A percentile compares a stretch with the other conserved stretches of the same genome.
Conservation (phyloP, 92 coral and sea anemone genomes). For the Scolanthus callimorphus region DNA sequence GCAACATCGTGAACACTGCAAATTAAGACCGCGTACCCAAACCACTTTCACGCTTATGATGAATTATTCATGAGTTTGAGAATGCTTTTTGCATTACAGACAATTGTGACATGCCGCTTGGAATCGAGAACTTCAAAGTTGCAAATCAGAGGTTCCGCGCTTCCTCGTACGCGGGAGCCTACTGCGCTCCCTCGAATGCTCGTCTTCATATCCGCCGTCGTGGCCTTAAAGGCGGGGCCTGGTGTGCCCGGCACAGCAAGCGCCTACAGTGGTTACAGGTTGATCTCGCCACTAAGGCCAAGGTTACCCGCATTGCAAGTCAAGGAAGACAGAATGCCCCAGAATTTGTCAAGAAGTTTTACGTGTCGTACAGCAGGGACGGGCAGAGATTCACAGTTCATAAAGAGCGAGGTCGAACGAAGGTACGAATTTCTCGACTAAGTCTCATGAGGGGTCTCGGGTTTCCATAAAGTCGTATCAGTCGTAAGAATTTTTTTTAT, state of each 20-base stretch:
- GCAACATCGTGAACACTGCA: too few species aligned
- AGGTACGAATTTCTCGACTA: too few species aligned
- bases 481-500: too few species aligned
- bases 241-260: slow-evolving; percentile 70
- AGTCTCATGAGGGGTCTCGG: too few species aligned
- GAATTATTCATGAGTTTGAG: too few species aligned
- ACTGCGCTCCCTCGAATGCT: slow-evolving; percentile 62
- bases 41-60: too few species aligned
- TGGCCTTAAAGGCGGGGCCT: slow-evolving; percentile 58
- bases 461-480: too few species aligned
- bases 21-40: too few species aligned
- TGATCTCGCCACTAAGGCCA: slow-evolving; percentile 71
- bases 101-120: slow-evolving; percentile 91
- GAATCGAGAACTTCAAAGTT: slow-evolving; percentile 64
- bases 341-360: slow-evolving; percentile 69
- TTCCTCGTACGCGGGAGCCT: slow-evolving; percentile 58
- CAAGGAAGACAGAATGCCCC: slow-evolving; percentile 75
- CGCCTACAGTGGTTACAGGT: slow-evolving; percentile 69
- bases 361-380: slow-evolving; percentile 62
- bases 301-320: slow-evolving; percentile 55
- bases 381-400: slow-evolving; percentile 51
- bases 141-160: slow-evolving; percentile 58
- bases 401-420: slow-evolving; percentile 47
- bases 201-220: slow-evolving; percentile 59
- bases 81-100: too few species aligned